Evolutionary conservation across 1,140 invertebrate genomes (phyloP).

Genomic region (Lepidurus apus): DNA sequence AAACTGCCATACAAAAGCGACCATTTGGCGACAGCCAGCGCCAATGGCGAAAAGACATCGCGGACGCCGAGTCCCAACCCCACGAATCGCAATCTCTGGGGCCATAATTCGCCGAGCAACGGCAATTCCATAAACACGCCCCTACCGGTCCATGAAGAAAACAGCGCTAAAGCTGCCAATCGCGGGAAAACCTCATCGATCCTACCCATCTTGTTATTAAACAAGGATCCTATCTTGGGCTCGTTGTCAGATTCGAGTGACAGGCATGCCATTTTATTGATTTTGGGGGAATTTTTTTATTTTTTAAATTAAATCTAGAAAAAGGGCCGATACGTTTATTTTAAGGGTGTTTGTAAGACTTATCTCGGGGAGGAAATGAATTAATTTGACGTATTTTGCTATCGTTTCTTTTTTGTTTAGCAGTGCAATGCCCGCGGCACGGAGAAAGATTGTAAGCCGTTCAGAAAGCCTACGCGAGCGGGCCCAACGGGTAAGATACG

Average conservation of each 20-base stretch:
- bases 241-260: neutral
- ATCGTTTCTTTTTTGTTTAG: constrained; percentile 9
- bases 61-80: constrained; percentile 2
- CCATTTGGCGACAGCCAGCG: neutral
- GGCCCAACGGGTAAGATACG: constrained; percentile 30
- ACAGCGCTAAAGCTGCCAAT: neutral
- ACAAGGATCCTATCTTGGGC: neutral
- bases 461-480: constrained; percentile 32
- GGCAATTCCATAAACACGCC: neutral
- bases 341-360: too few relatives aligned
- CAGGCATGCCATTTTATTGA: neutral
- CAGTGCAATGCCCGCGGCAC: constrained; percentile 21
- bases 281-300: too few relatives aligned
- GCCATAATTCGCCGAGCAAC: neutral
- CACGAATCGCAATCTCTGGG: neutral
- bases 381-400: neutral
- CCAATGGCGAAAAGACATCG: neutral
- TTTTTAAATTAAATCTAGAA: too few relatives aligned
- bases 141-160: neutral
- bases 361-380: neutral
- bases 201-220: neutral
- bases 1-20: neutral
- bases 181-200: neutral
- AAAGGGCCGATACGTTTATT: too few relatives aligned
- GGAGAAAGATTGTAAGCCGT: constrained; percentile 33